A percentile compares a stretch with the other conserved stretches of the same genome.
Conservation (phyloP, 2,888 invertebrate genomes). For the Troilus luridus region DNA sequence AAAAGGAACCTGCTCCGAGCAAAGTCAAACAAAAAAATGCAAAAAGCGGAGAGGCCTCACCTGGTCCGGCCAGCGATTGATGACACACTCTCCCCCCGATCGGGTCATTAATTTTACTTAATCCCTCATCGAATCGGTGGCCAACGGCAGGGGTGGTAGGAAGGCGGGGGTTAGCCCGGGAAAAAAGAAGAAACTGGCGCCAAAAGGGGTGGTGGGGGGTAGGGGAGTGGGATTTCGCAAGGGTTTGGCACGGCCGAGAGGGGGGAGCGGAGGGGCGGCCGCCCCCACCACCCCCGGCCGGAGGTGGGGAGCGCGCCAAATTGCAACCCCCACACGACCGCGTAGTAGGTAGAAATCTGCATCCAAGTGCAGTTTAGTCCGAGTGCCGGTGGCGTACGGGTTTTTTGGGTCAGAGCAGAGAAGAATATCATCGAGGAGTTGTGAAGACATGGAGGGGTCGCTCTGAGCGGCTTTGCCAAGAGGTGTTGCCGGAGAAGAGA, state of each 20-base stretch:
- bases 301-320: conserved; percentile 62
- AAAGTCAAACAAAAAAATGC: background rate
- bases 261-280: conserved; percentile 57
- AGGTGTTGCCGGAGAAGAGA: background rate
- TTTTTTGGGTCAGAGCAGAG: conserved; percentile 59
- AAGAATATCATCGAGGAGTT: conserved; percentile 30
- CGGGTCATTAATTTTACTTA: conserved; percentile 64
- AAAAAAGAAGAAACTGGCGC: conserved; percentile 61
- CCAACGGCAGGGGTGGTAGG: conserved; percentile 48
- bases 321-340: conserved; percentile 62
- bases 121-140: conserved; percentile 56
- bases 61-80: conserved; percentile 49
- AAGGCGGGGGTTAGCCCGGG: conserved; percentile 36
- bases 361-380: conserved; percentile 64
- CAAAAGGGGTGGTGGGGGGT: conserved; percentile 62
- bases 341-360: conserved; percentile 65
- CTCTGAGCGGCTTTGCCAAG: background rate
- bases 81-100: conserved; percentile 49
- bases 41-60: conserved; percentile 2
- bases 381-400: conserved; percentile 61
- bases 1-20: background rate
- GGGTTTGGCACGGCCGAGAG: conserved; percentile 60
- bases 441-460: conserved; percentile 22
- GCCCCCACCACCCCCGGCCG: conserved; percentile 52
- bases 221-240: conserved; percentile 64